Percentiles rank a stretch among this genome's conserved stretches.
phyloP scores from a whole-genome alignment of 2,113 vertebrate species.

The Hippoglossus stenolepis region DNA sequence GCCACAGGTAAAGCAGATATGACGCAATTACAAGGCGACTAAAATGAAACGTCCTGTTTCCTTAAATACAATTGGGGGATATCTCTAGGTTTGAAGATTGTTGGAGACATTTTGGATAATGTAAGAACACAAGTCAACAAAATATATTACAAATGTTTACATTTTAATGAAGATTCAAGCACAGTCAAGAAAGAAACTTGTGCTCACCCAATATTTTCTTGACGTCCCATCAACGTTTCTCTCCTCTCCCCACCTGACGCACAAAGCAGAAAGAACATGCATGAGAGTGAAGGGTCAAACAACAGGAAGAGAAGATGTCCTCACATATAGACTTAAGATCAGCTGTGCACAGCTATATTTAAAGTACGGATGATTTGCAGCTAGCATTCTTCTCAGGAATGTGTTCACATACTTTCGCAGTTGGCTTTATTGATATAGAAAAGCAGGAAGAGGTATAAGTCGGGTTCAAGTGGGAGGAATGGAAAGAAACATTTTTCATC shows the following conservation, averaged over 20 bases:
- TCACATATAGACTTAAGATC: background rate
- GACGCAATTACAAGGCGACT: too few relatives aligned
- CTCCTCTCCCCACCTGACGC: slow-evolving; percentile 93
- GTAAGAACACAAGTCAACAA: too few relatives aligned
- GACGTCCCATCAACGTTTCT: slow-evolving; percentile 81
- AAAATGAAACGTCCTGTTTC: too few relatives aligned
- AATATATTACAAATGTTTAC: too few relatives aligned
- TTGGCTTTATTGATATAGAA: slow-evolving; percentile 18
- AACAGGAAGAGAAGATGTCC: background rate
- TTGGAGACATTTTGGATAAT: background rate
- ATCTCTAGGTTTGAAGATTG: too few relatives aligned
- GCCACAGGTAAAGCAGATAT: too few relatives aligned
- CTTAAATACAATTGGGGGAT: too few relatives aligned
- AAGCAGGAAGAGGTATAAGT: slow-evolving; percentile 26
- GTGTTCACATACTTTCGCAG: slow-evolving; percentile 1
- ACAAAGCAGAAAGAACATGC: slow-evolving; percentile 34
- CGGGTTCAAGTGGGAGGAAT: background rate
- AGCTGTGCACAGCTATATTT: slow-evolving; percentile 22
- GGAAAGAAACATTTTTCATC: slow-evolving; percentile 39
- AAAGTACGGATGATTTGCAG: background rate
- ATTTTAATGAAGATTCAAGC: too few relatives aligned
- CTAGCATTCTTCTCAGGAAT: slow-evolving; percentile 19
- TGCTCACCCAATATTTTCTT: slow-evolving; percentile 93
- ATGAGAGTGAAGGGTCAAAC: background rate
- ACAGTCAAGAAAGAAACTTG: background rate